These are phyloP conservation scores for Porites rus DNA, from an alignment of 92 coral and sea anemone species.

Conservation along the genomic window DNA sequence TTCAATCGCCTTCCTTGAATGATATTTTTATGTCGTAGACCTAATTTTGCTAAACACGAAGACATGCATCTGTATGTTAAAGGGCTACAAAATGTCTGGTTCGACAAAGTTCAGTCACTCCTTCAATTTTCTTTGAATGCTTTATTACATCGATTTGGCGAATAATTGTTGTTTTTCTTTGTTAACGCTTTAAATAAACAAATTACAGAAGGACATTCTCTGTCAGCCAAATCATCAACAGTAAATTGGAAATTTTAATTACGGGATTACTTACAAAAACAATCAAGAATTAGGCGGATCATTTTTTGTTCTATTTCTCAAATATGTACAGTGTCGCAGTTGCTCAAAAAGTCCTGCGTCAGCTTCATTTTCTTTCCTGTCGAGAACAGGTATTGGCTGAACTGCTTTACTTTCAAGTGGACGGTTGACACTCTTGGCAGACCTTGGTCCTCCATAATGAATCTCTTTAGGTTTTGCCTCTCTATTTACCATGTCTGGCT, in stretches of 20 bases:
- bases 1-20: too few species aligned
- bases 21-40: too few species aligned
- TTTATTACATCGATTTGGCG: too few species aligned
- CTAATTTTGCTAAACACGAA: too few species aligned
- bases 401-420: conserved; percentile 1
- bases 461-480: background rate
- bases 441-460: background rate
- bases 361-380: background rate
- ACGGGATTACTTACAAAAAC: background rate
- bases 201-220: too few species aligned
- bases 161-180: too few species aligned
- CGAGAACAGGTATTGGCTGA: conserved; percentile 1
- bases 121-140: too few species aligned
- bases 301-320: conserved; percentile 15
- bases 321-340: conserved; percentile 56
- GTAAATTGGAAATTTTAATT: background rate
- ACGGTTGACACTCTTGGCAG: background rate
- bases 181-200: too few species aligned
- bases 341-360: conserved; percentile 42
- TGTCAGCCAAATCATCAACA: background rate
- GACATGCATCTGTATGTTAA: too few species aligned
- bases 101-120: too few species aligned
- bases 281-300: background rate
- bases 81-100: too few species aligned
- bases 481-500: background rate